A percentile compares a stretch with the other conserved stretches of the same genome.
Evolutionary conservation across 2,888 invertebrate species (phyloP).

Genomic region (Rhodophaea formosa): DNA sequence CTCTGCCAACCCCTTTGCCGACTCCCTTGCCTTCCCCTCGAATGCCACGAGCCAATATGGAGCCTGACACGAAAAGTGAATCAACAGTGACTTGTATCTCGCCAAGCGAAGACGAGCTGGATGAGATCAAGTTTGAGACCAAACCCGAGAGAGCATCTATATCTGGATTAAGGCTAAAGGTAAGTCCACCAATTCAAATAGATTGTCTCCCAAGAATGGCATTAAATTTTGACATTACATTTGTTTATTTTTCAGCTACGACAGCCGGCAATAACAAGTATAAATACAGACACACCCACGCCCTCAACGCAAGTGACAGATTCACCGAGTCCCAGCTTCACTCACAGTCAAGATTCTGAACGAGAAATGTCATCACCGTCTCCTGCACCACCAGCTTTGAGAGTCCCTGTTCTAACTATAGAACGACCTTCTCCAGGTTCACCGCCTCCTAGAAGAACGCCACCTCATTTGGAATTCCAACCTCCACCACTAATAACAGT

Average conservation of each 20-base stretch:
- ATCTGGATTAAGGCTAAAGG: slow-evolving; percentile 62
- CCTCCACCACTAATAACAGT: slow-evolving; percentile 87
- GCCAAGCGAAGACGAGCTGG: slow-evolving; percentile 71
- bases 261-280: slow-evolving; percentile 59
- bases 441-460: slow-evolving; percentile 81
- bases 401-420: slow-evolving; percentile 84
- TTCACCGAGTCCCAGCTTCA: slow-evolving; percentile 70
- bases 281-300: slow-evolving; percentile 66
- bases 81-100: slow-evolving; percentile 53
- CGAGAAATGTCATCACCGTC: slow-evolving; percentile 68
- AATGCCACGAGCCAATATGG: slow-evolving; percentile 66
- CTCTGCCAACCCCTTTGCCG: slow-evolving; percentile 83
- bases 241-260: slow-evolving; percentile 67
- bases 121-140: slow-evolving; percentile 60
- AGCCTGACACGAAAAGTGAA: slow-evolving; percentile 53
- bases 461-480: slow-evolving; percentile 85
- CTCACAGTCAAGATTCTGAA: slow-evolving; percentile 73
- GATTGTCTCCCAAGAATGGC: neutral
- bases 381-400: slow-evolving; percentile 72
- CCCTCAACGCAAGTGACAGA: slow-evolving; percentile 73
- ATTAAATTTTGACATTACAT: neutral
- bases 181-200: slow-evolving; percentile 30
- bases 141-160: slow-evolving; percentile 53
- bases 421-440: slow-evolving; percentile 87
- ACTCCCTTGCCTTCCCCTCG: slow-evolving; percentile 82